Evolutionary conservation across 1,140 invertebrate genomes (phyloP).

Genomic region (Leptinotarsa undecemlineata): DNA sequence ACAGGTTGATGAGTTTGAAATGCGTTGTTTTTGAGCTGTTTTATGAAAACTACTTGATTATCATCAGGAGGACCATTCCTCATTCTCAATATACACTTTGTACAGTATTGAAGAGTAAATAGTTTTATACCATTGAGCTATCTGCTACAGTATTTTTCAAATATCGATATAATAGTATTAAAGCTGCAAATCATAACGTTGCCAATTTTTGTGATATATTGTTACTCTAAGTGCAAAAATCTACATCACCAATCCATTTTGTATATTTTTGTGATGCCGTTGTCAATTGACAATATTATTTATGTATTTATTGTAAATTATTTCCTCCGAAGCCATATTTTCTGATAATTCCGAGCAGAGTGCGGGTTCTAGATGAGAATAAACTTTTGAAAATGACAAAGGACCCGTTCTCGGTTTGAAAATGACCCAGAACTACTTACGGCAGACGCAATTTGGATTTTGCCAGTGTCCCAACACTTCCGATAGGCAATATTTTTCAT

Average conservation of each 20-base stretch:
- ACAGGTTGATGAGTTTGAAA: too few relatives aligned
- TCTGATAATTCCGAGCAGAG: neutral
- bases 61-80: too few relatives aligned
- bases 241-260: constrained; percentile 30
- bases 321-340: neutral
- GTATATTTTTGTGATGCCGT: constrained; percentile 10
- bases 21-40: too few relatives aligned
- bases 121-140: neutral
- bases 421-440: neutral
- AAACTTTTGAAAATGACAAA: neutral
- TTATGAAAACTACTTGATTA: too few relatives aligned
- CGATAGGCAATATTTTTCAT: neutral
- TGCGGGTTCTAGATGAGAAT: neutral
- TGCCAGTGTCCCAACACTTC: neutral
- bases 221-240: constrained; percentile 35
- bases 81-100: neutral
- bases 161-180: constrained; percentile 17
- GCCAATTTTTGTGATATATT: constrained; percentile 48
- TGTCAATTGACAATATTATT: neutral
- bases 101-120: constrained; percentile 17
- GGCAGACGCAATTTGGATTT: neutral
- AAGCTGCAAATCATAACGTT: constrained; percentile 34
- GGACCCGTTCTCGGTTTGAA: neutral
- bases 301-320: constrained; percentile 9
- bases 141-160: constrained; percentile 27